Evolutionary conservation across 2,113 vertebrate genomes (phyloP), one percentile per base, ranked within the genome.

Genomic region (Corythornis cristatus): DNA sequence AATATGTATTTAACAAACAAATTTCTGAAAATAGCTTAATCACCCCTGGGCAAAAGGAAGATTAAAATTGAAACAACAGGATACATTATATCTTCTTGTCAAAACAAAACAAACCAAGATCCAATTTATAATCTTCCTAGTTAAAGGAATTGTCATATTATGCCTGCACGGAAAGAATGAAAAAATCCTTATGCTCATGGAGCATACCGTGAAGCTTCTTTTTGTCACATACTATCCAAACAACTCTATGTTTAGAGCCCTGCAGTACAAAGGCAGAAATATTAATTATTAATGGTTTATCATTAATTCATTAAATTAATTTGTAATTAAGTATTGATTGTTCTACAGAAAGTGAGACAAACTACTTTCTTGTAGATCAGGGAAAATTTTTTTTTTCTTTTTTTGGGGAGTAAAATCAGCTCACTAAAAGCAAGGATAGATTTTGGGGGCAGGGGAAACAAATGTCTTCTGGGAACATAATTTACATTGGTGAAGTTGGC

Each of bases 1-100:
- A 94, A 96, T 80, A 95, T 54, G 50, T 89, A 91, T 76, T 96
- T 96, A 91, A 89, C 67, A 95, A 92, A 77, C 46, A 81, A 85
- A 93, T 23, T 73, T 87, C 82, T 83, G 62, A 91, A 79, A 93
- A 73, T 31, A 72, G 50, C 82, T 87, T 95, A 95, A 89, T 91
- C 75, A 83, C 67, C 58, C 84, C 57, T 66, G 67, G 71, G 87
- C 42, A 89, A 92, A 91, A 91, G 25, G 31, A 89, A 93, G 78
- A 95, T 83, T 89, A 85, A 91, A 91, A 72, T 56, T 87, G 78
- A 87, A 95, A 88, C 37, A 93, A 93, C 82, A 89, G 75, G 87
- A 95, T 91, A 76, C 46, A 73, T 86, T 93, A 74, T 65, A 56
- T 50, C 46, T 77, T 83, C 13, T 91, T 94, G 64, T 90, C 86